Base-by-base conservation (phyloP, 2,113 vertebrate genomes). In the Indri indri region DNA sequence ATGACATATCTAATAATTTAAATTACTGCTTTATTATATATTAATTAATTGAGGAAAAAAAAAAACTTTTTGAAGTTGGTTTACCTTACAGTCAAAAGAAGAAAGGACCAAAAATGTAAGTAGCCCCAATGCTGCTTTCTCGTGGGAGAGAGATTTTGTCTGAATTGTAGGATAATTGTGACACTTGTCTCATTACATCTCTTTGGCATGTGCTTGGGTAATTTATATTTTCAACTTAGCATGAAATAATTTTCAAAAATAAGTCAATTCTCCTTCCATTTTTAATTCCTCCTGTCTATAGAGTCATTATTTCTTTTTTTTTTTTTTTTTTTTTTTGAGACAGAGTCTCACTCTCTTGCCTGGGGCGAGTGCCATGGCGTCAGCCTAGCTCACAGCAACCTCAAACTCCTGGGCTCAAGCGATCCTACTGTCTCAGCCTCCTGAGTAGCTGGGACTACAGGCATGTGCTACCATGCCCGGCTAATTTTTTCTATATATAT, bases 201-300 rank as follows among this genome's bases (percentile, higher is more conserved):
- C 32, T 80, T 94, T 77, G 79, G 30, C 74, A 71, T 66, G n/a
- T n/a, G 5, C 47, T 73, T 79, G n/a, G 40, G 18, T 84, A 86
- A 73, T 87, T 83, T 90, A 40, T 70, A 65, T 77, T 93, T 95
- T 71, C 68, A 95, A 81, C 27, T 74, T 54, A 76, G 45, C 32
- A 57, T 91, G 71, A 96, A 74, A 85, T 76, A 82, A 70, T 91
- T 95, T 95, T 97, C 23, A 57, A 76, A 82, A 86, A 93, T 79
- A 84, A 90, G 79, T 86, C 17, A 94, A 47, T 84, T 71, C 14
- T 40, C 45, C 65, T 81, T 86, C 30, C 54, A 82, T 84, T 92
- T 94, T 95, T 92, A 63, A 95, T 87, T 74, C 1, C 37, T 87
- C 68, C 37, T 65, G 9, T 74, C 34, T 85, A 37, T 52, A 25